Evolutionary conservation across 2,888 invertebrate species (phyloP).

Genomic region (Eristalis intricaria): DNA sequence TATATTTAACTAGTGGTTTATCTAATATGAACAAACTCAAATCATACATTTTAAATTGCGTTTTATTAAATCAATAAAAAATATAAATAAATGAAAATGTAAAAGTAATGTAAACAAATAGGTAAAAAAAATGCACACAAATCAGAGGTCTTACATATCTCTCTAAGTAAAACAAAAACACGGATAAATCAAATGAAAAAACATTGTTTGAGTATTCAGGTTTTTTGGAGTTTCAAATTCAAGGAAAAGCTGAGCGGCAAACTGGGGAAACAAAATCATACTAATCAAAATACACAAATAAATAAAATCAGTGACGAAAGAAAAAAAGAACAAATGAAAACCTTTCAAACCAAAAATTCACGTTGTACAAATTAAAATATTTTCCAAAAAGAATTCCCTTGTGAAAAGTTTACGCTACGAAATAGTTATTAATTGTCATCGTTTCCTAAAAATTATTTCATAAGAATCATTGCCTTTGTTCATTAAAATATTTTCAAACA

Average conservation of each 20-base stretch:
- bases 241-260: slow-evolving; percentile 49
- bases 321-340: slow-evolving; percentile 6
- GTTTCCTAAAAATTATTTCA: slow-evolving; percentile 30
- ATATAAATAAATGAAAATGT: slow-evolving; percentile 12
- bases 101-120: slow-evolving; percentile 59
- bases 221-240: slow-evolving; percentile 41
- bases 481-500: slow-evolving; percentile 21
- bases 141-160: slow-evolving; percentile 31
- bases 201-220: slow-evolving; percentile 42
- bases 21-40: slow-evolving; percentile 74
- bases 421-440: slow-evolving; percentile 25
- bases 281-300: slow-evolving; percentile 7
- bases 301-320: slow-evolving; percentile 12
- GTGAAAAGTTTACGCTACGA: slow-evolving; percentile 13
- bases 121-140: slow-evolving; percentile 73
- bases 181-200: slow-evolving; percentile 19
- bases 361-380: slow-evolving; percentile 28
- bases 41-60: slow-evolving; percentile 69
- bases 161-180: slow-evolving; percentile 32
- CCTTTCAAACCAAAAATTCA: slow-evolving; percentile 15
- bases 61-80: slow-evolving; percentile 38
- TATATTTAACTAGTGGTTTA: slow-evolving; percentile 74
- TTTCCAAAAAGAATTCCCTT: slow-evolving; percentile 17
- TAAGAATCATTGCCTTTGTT: slow-evolving; percentile 66
- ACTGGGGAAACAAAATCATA: slow-evolving; percentile 9